phyloP scores from a whole-genome alignment of 2,113 vertebrate genomes.

The Xyrauchen texanus region DNA sequence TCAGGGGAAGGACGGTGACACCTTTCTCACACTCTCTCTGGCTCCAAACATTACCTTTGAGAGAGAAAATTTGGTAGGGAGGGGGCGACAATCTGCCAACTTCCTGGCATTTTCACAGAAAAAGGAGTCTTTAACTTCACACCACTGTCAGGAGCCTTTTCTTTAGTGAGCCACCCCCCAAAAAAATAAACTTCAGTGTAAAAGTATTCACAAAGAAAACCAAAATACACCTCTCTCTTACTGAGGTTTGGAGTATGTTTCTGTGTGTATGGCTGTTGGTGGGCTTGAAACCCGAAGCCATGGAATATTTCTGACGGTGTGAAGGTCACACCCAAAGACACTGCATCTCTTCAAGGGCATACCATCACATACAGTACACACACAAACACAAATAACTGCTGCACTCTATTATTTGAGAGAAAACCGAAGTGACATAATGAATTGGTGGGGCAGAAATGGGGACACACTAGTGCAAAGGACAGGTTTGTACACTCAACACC shows the following conservation, averaged over 20 bases:
- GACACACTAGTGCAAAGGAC: not conserved
- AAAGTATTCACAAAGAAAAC: slow-evolving; percentile 43
- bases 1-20: slow-evolving; percentile 21
- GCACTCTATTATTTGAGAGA: slow-evolving; percentile 56
- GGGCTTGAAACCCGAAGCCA: slow-evolving; percentile 49
- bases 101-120: slow-evolving; percentile 59
- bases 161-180: too few species aligned
- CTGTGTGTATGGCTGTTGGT: slow-evolving; percentile 65
- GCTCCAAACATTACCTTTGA: slow-evolving; percentile 31
- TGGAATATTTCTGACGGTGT: slow-evolving; percentile 30
- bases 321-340: slow-evolving; percentile 52
- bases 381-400: slow-evolving; percentile 46
- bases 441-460: slow-evolving; percentile 53
- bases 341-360: slow-evolving; percentile 46
- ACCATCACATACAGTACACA: slow-evolving; percentile 31
- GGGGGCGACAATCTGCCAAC: slow-evolving; percentile 33
- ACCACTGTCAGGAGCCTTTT: slow-evolving; percentile 27
- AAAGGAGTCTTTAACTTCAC: slow-evolving; percentile 33
- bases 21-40: slow-evolving; percentile 25
- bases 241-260: slow-evolving; percentile 64
- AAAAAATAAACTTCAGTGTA: slow-evolving; percentile 52
- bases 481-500: slow-evolving; percentile 13
- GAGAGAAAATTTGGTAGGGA: not conserved
- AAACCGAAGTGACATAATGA: slow-evolving; percentile 68
- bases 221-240: slow-evolving; percentile 30